Conservation (phyloP, 1,140 invertebrate genomes). For the Reticulitermes speratus region DNA sequence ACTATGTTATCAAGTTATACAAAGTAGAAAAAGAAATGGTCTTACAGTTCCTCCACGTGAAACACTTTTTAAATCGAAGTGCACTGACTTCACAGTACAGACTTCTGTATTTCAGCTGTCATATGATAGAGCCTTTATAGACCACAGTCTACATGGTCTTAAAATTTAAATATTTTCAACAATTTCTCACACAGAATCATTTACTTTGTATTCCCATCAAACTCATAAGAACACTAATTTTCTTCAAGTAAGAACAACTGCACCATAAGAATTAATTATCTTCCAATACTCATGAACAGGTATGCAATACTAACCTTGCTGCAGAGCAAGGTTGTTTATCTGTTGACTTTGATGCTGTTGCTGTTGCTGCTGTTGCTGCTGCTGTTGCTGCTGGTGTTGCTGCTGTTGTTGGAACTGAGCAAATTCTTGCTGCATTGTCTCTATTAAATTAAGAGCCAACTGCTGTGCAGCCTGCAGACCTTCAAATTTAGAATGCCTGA, state of each 20-base stretch:
- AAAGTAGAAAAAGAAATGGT: too few relatives aligned
- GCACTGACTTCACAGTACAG: too few relatives aligned
- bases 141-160: too few relatives aligned
- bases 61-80: too few relatives aligned
- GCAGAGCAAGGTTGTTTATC: constrained; percentile 41
- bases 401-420: constrained; percentile 32
- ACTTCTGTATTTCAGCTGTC: too few relatives aligned
- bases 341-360: constrained; percentile 34
- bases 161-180: too few relatives aligned
- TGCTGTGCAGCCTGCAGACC: constrained; percentile 71
- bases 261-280: too few relatives aligned
- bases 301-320: constrained; percentile 34
- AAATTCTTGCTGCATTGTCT: constrained; percentile 59
- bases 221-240: too few relatives aligned
- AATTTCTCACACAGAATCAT: constrained; percentile 15
- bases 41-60: too few relatives aligned
- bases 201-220: neutral
- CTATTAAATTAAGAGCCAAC: constrained; percentile 73
- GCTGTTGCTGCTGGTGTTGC: constrained; percentile 31
- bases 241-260: too few relatives aligned
- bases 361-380: constrained; percentile 33
- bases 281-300: neutral
- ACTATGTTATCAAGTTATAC: too few relatives aligned
- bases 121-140: too few relatives aligned
- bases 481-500: constrained; percentile 64